These are phyloP conservation scores for Drosophila kurseongensis DNA, from an alignment of 1,140 invertebrate species.

Conservation along the genomic window DNA sequence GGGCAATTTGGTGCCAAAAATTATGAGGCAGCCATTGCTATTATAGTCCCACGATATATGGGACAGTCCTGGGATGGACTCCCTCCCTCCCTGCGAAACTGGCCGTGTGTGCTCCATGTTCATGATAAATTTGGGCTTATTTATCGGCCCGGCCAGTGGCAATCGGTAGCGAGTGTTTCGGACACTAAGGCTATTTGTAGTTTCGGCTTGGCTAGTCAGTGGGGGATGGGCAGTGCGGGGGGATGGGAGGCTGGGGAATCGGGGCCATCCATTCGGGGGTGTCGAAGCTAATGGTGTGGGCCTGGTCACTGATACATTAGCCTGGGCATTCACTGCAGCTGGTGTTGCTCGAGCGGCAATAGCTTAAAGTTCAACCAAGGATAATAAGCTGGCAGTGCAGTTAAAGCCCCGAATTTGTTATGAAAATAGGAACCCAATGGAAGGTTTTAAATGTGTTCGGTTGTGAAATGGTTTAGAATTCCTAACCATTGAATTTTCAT, in stretches of 20 bases:
- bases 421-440: constrained; percentile 3
- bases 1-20: constrained; percentile 80
- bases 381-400: constrained; percentile 42
- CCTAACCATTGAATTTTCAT: too few species aligned
- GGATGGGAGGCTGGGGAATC: too few species aligned
- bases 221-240: not conserved
- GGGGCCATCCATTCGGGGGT: constrained; percentile 28
- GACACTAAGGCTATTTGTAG: constrained; percentile 69
- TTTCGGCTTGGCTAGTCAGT: constrained; percentile 25
- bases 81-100: too few species aligned
- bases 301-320: constrained; percentile 66
- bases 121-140: constrained; percentile 81
- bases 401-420: constrained; percentile 6
- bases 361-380: constrained; percentile 62
- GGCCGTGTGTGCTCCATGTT: constrained; percentile 47
- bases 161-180: constrained; percentile 53
- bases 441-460: constrained; percentile 5
- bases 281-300: constrained; percentile 65
- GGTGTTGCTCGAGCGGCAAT: constrained; percentile 45
- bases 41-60: constrained; percentile 78
- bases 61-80: constrained; percentile 14
- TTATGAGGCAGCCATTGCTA: constrained; percentile 73
- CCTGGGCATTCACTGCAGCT: constrained; percentile 51
- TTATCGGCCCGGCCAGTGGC: constrained; percentile 69
- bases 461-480: not conserved